A percentile compares a stretch with the other conserved stretches of the same genome.
These are phyloP conservation scores for Nemoura dubitans DNA, from an alignment of 2,888 invertebrate genomes.

Conservation along the genomic window DNA sequence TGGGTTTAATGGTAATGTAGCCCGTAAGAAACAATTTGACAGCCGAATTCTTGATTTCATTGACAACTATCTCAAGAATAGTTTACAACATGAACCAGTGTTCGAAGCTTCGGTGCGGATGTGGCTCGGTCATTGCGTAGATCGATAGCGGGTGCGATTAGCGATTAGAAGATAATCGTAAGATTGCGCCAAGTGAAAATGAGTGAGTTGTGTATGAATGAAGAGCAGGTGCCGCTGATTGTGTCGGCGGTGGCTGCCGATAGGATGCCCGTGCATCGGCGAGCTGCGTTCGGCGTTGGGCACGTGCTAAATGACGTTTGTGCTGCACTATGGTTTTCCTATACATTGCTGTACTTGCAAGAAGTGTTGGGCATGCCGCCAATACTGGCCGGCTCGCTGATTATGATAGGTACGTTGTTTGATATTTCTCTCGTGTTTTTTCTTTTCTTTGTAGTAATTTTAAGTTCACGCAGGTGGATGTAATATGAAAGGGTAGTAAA, in stretches of 20 bases:
- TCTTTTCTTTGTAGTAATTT: background rate
- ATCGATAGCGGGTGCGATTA: background rate
- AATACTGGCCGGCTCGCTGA: constrained; percentile 49
- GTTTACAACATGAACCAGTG: no score
- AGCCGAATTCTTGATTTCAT: no score
- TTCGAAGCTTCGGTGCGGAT: background rate
- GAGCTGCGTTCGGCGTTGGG: constrained; percentile 55
- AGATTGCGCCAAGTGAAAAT: background rate
- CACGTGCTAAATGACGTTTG: constrained; percentile 62
- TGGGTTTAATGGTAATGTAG: no score
- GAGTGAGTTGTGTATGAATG: background rate
- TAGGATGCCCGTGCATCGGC: constrained; percentile 30
- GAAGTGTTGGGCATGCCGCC: constrained; percentile 51
- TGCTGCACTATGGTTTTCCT: constrained; percentile 64
- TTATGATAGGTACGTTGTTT: constrained; percentile 48
- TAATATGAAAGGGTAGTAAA: no score
- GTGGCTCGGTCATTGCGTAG: background rate
- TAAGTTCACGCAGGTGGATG: no score
- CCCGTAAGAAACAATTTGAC: no score
- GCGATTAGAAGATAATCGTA: background rate
- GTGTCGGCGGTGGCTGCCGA: background rate
- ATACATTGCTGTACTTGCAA: constrained; percentile 61
- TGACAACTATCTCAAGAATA: no score
- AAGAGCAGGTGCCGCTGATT: background rate
- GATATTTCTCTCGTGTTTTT: constrained; percentile 1